Evolutionary conservation across 2,797 vertebrate genomes (phyloP).

Genomic region (Bufotes viridis): DNA sequence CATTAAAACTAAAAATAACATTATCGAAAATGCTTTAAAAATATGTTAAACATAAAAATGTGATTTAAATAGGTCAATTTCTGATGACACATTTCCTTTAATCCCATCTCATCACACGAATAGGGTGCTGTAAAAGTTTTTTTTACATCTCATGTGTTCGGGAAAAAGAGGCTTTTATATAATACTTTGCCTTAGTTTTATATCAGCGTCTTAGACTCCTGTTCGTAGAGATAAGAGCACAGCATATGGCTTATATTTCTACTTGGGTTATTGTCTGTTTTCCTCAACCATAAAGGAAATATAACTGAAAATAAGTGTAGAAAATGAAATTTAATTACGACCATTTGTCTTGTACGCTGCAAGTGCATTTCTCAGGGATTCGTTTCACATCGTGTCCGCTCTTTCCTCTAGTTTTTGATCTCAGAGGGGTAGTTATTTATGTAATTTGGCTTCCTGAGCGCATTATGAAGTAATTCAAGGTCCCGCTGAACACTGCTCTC

Average conservation of each 20-base stretch:
- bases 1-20: too few species aligned
- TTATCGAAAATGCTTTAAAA: too few species aligned
- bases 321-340: slow-evolving; percentile 47
- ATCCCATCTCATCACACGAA: not conserved
- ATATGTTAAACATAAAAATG: too few species aligned
- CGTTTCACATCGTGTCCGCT: slow-evolving; percentile 45
- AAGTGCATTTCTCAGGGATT: slow-evolving; percentile 57
- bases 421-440: slow-evolving; percentile 53
- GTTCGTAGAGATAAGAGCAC: not conserved
- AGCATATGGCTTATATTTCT: not conserved
- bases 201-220: not conserved
- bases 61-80: too few species aligned
- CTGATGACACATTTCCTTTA: too few species aligned
- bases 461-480: slow-evolving; percentile 40
- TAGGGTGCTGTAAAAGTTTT: not conserved
- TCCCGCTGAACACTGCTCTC: slow-evolving; percentile 20
- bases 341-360: slow-evolving; percentile 46
- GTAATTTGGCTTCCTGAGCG: slow-evolving; percentile 44
- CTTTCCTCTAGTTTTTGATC: slow-evolving; percentile 40
- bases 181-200: not conserved
- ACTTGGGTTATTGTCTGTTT: slow-evolving; percentile 3
- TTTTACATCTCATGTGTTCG: not conserved
- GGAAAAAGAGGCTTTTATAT: not conserved
- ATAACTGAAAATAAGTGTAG: slow-evolving; percentile 16
- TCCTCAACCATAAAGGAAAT: not conserved